These are phyloP conservation scores for Drosophila kuntzei DNA, from an alignment of 2,888 invertebrate species.

Conservation along the genomic window DNA sequence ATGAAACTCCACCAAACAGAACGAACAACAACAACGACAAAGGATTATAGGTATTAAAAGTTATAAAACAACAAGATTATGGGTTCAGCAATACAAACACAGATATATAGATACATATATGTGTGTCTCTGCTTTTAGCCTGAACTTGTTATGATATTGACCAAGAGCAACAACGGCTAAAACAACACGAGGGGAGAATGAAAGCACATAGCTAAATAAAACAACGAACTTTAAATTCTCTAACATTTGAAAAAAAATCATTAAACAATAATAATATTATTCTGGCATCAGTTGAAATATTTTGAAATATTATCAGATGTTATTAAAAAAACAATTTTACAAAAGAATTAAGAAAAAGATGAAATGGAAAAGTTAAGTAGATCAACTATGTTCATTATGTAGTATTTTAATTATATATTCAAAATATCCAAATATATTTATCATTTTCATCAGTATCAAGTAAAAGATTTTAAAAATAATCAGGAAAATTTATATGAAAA, in stretches of 20 bases:
- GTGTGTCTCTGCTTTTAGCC: constrained; percentile 34
- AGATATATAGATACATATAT: constrained; percentile 12
- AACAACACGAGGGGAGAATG: neutral
- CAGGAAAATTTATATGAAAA: too few relatives aligned
- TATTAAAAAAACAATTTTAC: too few relatives aligned
- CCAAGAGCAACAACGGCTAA: constrained; percentile 24
- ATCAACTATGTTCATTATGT: too few relatives aligned
- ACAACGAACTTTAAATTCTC: constrained; percentile 21
- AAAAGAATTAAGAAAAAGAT: too few relatives aligned
- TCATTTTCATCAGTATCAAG: too few relatives aligned
- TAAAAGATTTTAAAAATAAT: too few relatives aligned
- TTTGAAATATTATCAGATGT: too few relatives aligned
- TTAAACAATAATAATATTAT: too few relatives aligned
- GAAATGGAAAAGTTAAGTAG: too few relatives aligned
- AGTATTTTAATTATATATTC: too few relatives aligned
- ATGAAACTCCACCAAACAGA: constrained; percentile 41
- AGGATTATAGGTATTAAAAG: constrained; percentile 78
- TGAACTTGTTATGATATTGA: constrained; percentile 50
- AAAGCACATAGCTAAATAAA: neutral
- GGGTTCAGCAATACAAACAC: constrained; percentile 63
- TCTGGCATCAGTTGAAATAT: too few relatives aligned
- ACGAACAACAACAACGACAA: constrained; percentile 49
- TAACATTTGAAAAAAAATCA: constrained; percentile 2
- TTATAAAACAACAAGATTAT: constrained; percentile 81
- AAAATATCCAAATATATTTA: too few relatives aligned